Conservation (phyloP, 2,888 invertebrate species). For the Xestia ashworthii region DNA sequence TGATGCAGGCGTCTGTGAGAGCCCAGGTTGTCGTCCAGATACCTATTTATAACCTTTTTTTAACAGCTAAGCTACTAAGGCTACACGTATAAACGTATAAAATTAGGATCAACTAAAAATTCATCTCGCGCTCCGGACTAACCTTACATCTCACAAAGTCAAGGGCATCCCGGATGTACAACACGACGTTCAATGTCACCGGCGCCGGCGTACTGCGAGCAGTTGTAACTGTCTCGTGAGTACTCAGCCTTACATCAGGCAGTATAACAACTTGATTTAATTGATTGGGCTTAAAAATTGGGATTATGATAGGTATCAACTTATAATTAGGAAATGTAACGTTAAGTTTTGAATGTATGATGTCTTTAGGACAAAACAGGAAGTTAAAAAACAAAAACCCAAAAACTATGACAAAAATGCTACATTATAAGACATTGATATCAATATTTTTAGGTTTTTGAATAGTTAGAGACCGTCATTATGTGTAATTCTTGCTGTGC, state of each 20-base stretch:
- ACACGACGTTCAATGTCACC: not conserved
- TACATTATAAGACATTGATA: not conserved
- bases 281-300: not conserved
- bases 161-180: not conserved
- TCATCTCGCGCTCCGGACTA: not conserved
- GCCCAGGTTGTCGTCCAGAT: not conserved
- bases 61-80: not conserved
- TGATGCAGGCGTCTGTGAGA: not conserved
- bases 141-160: slow-evolving; percentile 13
- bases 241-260: slow-evolving; percentile 18
- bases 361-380: not conserved
- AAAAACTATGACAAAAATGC: not conserved
- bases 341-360: not conserved
- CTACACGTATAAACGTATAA: not conserved
- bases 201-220: slow-evolving; percentile 7
- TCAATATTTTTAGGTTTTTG: not conserved
- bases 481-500: not conserved
- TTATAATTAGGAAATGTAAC: not conserved
- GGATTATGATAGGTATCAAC: not conserved
- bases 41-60: too few relatives aligned
- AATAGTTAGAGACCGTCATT: not conserved
- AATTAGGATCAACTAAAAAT: not conserved
- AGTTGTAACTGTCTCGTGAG: slow-evolving; percentile 21
- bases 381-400: not conserved
- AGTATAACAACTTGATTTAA: slow-evolving; percentile 11